phyloP scores from a whole-genome alignment of 2,797 vertebrate species.

The Dendrocincla fuliginosa region DNA sequence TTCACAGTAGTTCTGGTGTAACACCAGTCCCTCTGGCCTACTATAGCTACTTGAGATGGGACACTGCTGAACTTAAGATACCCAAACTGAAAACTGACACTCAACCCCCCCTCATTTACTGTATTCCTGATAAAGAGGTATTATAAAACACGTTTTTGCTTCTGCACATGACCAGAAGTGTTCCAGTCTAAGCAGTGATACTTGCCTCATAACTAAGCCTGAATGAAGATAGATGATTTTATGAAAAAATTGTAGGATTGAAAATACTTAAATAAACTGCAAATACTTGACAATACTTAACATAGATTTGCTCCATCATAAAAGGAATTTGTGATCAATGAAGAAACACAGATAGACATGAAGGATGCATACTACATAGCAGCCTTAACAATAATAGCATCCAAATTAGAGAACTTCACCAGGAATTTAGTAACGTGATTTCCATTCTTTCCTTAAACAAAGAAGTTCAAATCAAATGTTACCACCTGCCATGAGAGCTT shows the following conservation, averaged over 20 bases:
- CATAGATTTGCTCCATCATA: neutral
- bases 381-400: neutral
- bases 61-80: neutral
- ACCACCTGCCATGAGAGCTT: neutral
- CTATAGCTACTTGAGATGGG: neutral
- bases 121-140: neutral
- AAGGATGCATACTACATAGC: neutral
- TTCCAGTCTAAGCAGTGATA: neutral
- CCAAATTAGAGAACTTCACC: neutral
- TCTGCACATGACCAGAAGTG: neutral
- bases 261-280: neutral
- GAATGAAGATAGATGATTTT: neutral
- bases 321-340: neutral
- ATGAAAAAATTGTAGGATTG: neutral
- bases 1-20: neutral
- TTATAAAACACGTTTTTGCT: neutral
- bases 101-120: neutral
- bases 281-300: neutral
- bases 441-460: neutral
- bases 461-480: neutral
- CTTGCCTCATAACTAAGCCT: neutral
- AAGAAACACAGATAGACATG: neutral
- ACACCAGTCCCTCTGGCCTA: neutral
- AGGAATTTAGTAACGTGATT: neutral
- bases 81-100: neutral